Base-by-base conservation (phyloP, 2,888 invertebrate species). In the Chelonus formosanus region DNA sequence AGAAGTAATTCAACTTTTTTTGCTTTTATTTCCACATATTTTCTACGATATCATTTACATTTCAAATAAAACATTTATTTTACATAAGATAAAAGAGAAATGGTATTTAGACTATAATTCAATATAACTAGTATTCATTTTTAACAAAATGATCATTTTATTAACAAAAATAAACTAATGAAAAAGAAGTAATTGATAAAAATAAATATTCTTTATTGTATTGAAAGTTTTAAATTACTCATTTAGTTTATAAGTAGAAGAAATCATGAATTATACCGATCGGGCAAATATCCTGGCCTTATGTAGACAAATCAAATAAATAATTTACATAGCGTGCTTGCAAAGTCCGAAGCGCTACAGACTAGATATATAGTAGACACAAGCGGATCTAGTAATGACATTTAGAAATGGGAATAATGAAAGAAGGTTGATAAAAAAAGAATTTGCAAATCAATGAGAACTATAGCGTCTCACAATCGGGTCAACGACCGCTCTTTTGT, bases 301-400 rank as follows among this genome's bases (percentile, higher is more conserved):
- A 62, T 55, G 62, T 67, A 67, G 66, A 67, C 66, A 48, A 6
- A 57, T 56, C n/a, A 34, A 57, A 57, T 67, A 57, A 62, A 67
- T 67, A 45, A 67, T 67, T 67, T 53, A 67, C 57, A 44, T 67
- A 62, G 66, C 66, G 66, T 67, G 66, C 45, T 62, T 52, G 47
- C 36, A 40, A 45, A 53, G 47, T 62, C 32, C 62, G 52, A 40
- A 50, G 58, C 45, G 57, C 50, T 43, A 52, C 35, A 62, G 47
- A 47, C 47, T 62, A 31, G 62, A 57, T 62, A 61, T 45, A 58
- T 50, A 53, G 65, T 53, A 45, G 62, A 48, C 53, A 67, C 62
- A 62, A 62, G 62, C 60, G 58, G 54, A 62, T 62, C 62, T 67
- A 67, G 66, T 67, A 67, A 67, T 67, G 66, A 67, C 66, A 67